Evolutionary conservation across 2,797 vertebrate species (phyloP), one percentile per base, ranked within the genome.

Genomic region (Melanotaenia boesemani): DNA sequence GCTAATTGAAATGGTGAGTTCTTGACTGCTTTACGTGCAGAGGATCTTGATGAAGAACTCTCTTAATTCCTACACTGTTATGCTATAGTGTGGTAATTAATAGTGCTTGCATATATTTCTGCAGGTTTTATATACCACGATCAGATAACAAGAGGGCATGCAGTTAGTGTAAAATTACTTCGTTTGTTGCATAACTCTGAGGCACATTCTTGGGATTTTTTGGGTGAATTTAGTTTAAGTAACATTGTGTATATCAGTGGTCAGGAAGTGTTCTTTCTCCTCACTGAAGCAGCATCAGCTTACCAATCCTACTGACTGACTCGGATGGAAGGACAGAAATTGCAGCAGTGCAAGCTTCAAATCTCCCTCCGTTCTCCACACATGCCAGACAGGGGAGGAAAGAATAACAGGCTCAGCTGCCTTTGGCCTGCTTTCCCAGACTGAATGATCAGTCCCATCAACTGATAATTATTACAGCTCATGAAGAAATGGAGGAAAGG

Each of bases 301-400:
- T 84, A 77, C 78, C 70, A 65, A 71, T 85, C 81, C 72, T 37
- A 50, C 68, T 26, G 26, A 41, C 67, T 52, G 30, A 73, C 56
- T 74, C 61, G 30, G 66, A 81, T 63, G 30, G 63, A 81, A 39
- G 32, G 83, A 73, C 74, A 91, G 82, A 90, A 92, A 92, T 93
- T 89, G 84, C 88, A 91, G 70, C 84, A 85, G 54, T 22, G 48
- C 79, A 41, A 60, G 65, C 84, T 78, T 76, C 82, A 90, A 87
- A 86, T 87, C 79, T 88, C 82, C 61, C 70, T 89, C 70, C 81
- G 85, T 88, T 89, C 84, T 90, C 88, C 90, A 84, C 86, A 88
- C 86, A 88, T 91, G 84, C 88, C 91, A 89, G 86, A 91, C 86
- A 82, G 79, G 85, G 86, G 89, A 90, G 90, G 87, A 81, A 93